Conservation (phyloP, 1,140 invertebrate species). For the Frieseomelitta varia region DNA sequence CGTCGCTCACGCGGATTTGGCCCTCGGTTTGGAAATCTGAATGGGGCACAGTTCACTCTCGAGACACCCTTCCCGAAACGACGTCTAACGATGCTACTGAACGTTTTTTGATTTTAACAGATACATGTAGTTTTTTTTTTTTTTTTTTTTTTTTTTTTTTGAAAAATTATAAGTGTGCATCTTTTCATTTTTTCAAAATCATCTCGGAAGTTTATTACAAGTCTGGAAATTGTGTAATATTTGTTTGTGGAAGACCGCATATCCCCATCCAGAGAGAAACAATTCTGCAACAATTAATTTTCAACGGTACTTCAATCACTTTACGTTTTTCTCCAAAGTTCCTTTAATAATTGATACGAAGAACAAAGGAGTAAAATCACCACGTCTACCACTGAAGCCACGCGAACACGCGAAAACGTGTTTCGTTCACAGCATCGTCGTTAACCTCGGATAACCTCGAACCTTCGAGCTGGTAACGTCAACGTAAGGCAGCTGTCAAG, state of each 20-base stretch:
- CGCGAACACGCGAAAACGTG: neutral
- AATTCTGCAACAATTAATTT: neutral
- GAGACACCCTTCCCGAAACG: neutral
- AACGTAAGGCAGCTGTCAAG: neutral
- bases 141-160: neutral
- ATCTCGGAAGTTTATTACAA: too few relatives aligned
- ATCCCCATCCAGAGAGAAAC: neutral
- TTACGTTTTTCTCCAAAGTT: neutral
- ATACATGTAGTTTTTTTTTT: too few relatives aligned
- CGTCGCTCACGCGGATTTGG: neutral
- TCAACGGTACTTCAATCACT: neutral
- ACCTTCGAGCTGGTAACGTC: neutral
- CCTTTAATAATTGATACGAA: neutral
- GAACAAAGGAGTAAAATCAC: neutral
- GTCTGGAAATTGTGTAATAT: too few relatives aligned
- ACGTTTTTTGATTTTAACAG: neutral
- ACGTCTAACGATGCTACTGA: neutral
- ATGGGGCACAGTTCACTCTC: neutral
- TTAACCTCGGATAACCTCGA: neutral
- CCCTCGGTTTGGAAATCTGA: neutral
- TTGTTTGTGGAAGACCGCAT: neutral
- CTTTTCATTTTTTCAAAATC: neutral
- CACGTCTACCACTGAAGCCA: neutral
- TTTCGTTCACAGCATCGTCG: neutral
- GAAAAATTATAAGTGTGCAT: neutral